Conservation (phyloP, 2,113 vertebrate genomes). For the Gallinago paraguaiae region DNA sequence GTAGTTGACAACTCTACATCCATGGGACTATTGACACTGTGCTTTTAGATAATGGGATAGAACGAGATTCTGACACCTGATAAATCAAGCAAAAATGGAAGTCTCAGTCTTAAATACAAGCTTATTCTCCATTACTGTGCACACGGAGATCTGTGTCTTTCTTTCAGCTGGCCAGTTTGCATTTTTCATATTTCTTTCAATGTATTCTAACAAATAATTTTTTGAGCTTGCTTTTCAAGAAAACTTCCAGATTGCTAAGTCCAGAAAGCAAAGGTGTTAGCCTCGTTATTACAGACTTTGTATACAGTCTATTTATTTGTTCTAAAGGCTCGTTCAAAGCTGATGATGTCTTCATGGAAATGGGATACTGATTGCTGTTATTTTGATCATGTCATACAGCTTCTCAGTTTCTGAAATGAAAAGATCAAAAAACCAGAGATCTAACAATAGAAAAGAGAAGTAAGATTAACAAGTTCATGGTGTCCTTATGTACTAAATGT, state of each 20-base stretch:
- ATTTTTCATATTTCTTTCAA: not conserved
- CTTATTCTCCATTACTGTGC: not conserved
- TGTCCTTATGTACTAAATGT: not conserved
- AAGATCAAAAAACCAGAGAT: not conserved
- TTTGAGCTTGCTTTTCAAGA: not conserved
- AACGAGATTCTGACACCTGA: not conserved
- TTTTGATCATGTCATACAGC: constrained; percentile 5
- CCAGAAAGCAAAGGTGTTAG: not conserved
- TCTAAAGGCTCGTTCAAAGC: not conserved
- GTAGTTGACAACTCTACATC: not conserved
- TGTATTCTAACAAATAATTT: not conserved
- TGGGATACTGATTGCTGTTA: not conserved
- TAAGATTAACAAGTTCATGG: not conserved
- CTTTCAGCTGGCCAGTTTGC: not conserved
- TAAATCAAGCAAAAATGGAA: not conserved
- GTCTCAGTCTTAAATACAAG: not conserved
- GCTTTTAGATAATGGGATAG: not conserved
- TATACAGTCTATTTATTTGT: not conserved
- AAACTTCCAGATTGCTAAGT: not conserved
- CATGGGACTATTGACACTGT: not conserved
- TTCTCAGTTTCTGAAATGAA: not conserved
- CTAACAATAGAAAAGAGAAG: constrained; percentile 15
- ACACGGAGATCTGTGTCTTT: not conserved
- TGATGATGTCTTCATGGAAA: not conserved
- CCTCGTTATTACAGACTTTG: not conserved